Base-by-base conservation (phyloP, 2,113 vertebrate genomes). In the Syrmaticus mikado region DNA sequence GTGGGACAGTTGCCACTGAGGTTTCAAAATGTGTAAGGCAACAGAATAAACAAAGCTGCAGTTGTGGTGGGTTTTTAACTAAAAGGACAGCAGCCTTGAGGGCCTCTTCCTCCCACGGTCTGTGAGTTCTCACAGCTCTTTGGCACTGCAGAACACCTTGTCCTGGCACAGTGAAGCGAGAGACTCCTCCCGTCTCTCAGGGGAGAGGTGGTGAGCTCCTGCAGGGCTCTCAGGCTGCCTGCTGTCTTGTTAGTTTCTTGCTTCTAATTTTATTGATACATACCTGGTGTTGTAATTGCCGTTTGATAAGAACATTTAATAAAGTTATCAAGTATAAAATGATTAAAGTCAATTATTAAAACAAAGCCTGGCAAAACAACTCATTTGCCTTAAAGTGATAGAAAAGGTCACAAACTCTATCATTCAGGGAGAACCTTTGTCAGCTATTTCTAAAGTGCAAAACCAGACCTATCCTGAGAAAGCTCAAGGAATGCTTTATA, bases 371-470 rank as follows among this genome's bases (percentile, higher is more conserved):
- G 30, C 38, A 40, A 45, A 48, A 45, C 48, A 68, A 17, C 38
- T 89, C 60, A n/a, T 80, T 93, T 92, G 64, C 75, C 75, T 74
- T 53, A 10, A 70, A 89, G 57, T 85, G 38, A 64, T 74, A 80
- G 10, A 34, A 57, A 80, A 89, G 75, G 83, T 87, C 88, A 92
- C 73, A 80, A 81, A 82, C 46, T 32, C 64, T 50, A 57, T 77
- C 13, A 17, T 74, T 74, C 67, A 67, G 48, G 79, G 66, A 79
- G 79, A 65, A 60, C 46, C 60, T 86, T 77, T 78, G 87, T 74
- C 83, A 92, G 64, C 77, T 70, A 77, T 76, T 75, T 85, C 89
- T 90, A 89, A 94, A 96, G 92, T 93, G 81, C 67, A 93, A 96
- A 94, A 81, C 68, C 93, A 97, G 95, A 88, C 76, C 89, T 85